A percentile compares a stretch with the other conserved stretches of the same genome.
Evolutionary conservation across 2,113 vertebrate genomes (phyloP).

Genomic region (Rallus limicola): DNA sequence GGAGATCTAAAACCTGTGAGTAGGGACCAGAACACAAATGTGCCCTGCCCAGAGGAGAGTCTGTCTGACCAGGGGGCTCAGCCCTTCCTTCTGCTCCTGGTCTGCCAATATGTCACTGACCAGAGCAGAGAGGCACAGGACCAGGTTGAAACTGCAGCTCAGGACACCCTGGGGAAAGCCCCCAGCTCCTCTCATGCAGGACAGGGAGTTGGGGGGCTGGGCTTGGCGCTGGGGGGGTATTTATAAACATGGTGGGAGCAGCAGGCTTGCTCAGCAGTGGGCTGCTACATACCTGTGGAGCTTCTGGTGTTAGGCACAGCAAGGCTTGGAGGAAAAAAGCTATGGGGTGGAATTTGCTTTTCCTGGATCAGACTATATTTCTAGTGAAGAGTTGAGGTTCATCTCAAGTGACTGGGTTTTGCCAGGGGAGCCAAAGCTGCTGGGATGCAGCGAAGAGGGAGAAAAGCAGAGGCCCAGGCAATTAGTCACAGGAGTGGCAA

Average conservation of each 20-base stretch:
- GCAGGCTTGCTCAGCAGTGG: not conserved
- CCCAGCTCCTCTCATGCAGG: not conserved
- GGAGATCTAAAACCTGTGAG: not conserved
- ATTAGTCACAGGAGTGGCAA: not conserved
- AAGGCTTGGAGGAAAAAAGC: not conserved
- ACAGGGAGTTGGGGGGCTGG: not conserved
- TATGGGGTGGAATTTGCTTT: not conserved
- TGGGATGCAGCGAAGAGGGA: not conserved
- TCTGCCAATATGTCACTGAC: not conserved
- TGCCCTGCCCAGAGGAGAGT: not conserved
- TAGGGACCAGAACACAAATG: not conserved
- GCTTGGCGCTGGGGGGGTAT: not conserved
- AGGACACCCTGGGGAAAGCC: not conserved
- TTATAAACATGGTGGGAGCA: rapidly evolving
- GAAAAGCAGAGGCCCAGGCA: not conserved
- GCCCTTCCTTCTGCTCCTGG: not conserved
- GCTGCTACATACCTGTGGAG: rapidly evolving
- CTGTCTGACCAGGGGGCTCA: not conserved
- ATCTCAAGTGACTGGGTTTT: not conserved
- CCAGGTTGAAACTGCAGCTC: not conserved
- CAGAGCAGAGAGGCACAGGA: not conserved
- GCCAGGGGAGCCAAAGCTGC: not conserved
- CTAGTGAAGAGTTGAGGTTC: not conserved
- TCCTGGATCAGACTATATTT: not conserved
- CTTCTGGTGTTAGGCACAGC: not conserved